Evolutionary conservation across 2,797 vertebrate species (phyloP).

Genomic region (Octomys mimax): DNA sequence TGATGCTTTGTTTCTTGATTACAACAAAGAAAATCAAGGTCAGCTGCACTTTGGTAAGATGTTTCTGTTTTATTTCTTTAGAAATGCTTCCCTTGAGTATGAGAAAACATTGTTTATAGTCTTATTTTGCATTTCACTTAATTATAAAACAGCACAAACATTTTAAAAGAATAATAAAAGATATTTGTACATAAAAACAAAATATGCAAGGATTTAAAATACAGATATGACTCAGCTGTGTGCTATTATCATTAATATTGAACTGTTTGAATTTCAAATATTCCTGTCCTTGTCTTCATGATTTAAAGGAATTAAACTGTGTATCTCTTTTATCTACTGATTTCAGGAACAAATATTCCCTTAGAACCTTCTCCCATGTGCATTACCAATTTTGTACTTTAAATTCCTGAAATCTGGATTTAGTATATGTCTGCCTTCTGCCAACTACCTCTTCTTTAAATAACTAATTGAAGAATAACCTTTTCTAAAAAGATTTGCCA

Average conservation of each 20-base stretch:
- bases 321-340: background rate
- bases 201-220: background rate
- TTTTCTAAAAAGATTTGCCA: conserved; percentile 32
- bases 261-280: conserved; percentile 12
- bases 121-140: background rate
- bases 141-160: conserved; percentile 13
- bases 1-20: background rate
- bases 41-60: background rate
- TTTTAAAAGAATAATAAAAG: conserved; percentile 2
- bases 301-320: conserved; percentile 30
- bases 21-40: background rate
- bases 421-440: background rate
- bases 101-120: background rate
- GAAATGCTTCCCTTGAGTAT: background rate
- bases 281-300: background rate
- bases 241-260: background rate
- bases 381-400: background rate
- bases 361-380: background rate
- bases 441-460: conserved; percentile 24
- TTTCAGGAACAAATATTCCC: background rate
- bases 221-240: background rate
- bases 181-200: background rate
- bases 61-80: background rate
- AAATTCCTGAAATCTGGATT: background rate
- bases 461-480: conserved; percentile 17